Evolutionary conservation across 2,888 invertebrate genomes (phyloP).

Genomic region (Heteromurus nitidus): DNA sequence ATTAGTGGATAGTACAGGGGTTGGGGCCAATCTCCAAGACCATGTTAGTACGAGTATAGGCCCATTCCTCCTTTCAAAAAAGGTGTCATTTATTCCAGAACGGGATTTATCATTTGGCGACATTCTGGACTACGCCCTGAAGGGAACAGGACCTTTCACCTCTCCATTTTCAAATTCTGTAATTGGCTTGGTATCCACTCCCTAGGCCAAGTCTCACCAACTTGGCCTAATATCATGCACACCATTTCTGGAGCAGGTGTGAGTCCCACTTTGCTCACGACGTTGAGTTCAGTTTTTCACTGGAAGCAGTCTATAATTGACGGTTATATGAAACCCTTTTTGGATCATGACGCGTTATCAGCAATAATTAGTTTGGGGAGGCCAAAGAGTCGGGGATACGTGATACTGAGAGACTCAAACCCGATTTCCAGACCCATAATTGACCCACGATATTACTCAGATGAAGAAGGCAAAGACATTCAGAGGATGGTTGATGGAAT

Average conservation of each 20-base stretch:
- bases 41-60: conserved; percentile 59
- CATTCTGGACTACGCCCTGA: neutral
- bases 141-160: conserved; percentile 2
- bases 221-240: conserved; percentile 48
- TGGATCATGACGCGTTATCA: conserved; percentile 19
- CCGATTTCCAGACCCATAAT: conserved; percentile 42
- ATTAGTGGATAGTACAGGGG: conserved; percentile 64
- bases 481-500: conserved; percentile 37
- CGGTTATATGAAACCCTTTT: conserved; percentile 2
- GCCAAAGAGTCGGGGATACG: conserved; percentile 48
- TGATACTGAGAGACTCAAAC: conserved; percentile 10
- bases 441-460: conserved; percentile 57
- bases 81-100: neutral
- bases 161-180: neutral
- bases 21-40: conserved; percentile 69
- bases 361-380: too few relatives aligned
- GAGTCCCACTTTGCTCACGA: neutral
- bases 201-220: neutral
- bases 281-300: neutral
- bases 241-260: conserved; percentile 1
- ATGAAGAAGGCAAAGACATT: conserved; percentile 27
- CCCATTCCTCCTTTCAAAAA: conserved; percentile 59
- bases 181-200: conserved; percentile 6
- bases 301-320: neutral
- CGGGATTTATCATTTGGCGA: conserved; percentile 16